A percentile compares a stretch with the other conserved stretches of the same genome.
These are phyloP conservation scores for Protobothrops flavoviridis DNA, from an alignment of 2,113 vertebrate species.

Conservation along the genomic window DNA sequence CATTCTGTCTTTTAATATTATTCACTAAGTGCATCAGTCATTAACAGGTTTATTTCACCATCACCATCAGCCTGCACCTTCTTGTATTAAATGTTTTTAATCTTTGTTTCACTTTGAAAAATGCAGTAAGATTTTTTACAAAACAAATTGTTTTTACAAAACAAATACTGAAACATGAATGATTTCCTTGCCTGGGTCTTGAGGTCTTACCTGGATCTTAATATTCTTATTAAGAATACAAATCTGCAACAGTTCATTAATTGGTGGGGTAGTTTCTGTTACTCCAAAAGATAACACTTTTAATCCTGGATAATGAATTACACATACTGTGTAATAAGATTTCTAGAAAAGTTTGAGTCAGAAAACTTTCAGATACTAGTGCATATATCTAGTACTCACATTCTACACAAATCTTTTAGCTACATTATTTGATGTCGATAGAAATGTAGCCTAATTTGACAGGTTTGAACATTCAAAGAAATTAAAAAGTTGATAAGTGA, in stretches of 20 bases:
- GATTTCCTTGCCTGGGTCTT: conserved; percentile 2
- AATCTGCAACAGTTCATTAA: conserved; percentile 15
- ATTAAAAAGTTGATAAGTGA: not conserved
- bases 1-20: conserved; percentile 10
- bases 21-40: not conserved
- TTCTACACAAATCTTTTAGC: not conserved
- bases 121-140: not conserved
- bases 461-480: not conserved
- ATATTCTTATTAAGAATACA: conserved; percentile 15
- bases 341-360: not conserved
- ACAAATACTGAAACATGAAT: not conserved
- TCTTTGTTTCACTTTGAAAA: not conserved
- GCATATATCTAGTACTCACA: not conserved
- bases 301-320: not conserved
- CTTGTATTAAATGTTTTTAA: conserved; percentile 9
- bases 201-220: conserved; percentile 12
- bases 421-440: not conserved
- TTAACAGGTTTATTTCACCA: not conserved
- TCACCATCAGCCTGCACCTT: not conserved
- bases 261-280: not conserved
- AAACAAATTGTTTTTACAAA: not conserved
- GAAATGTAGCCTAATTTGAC: not conserved
- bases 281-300: not conserved
- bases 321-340: not conserved
- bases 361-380: not conserved